phyloP scores from a whole-genome alignment of 2,113 vertebrate species.

The Spilogale gracilis region DNA sequence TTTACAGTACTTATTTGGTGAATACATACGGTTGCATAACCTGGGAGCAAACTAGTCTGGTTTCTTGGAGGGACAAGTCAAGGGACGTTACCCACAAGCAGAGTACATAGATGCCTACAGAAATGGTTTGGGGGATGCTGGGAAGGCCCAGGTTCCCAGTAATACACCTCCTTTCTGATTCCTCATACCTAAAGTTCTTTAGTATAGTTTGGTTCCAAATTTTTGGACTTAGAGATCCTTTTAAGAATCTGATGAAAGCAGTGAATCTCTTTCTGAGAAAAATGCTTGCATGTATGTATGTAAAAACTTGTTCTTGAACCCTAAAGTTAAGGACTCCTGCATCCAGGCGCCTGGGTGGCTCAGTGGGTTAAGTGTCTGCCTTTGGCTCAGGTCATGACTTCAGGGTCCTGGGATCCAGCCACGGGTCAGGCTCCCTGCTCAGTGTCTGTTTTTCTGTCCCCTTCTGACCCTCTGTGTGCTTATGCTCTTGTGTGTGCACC shows the following conservation, averaged over 20 bases:
- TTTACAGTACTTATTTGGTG: background rate
- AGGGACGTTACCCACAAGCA: background rate
- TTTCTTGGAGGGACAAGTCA: background rate
- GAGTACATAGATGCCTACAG: background rate
- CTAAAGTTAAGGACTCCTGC: background rate
- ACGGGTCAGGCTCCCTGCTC: too few relatives aligned
- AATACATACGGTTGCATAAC: background rate
- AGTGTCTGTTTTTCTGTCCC: too few relatives aligned
- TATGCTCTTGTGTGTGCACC: too few relatives aligned
- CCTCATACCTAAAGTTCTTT: background rate
- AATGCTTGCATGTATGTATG: background rate
- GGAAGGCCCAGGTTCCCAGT: background rate
- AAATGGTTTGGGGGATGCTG: background rate
- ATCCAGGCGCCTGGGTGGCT: background rate
- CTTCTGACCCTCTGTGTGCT: too few relatives aligned
- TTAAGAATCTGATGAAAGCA: background rate
- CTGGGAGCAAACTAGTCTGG: background rate
- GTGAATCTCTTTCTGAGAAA: background rate
- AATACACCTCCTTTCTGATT: background rate
- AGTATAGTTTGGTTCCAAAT: background rate
- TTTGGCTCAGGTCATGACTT: too few relatives aligned
- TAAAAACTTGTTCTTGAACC: background rate
- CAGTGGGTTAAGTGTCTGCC: too few relatives aligned
- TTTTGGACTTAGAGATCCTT: background rate
- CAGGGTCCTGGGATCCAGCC: too few relatives aligned